phyloP scores from a whole-genome alignment of 2,113 vertebrate genomes.

The Xiphophorus maculatus region DNA sequence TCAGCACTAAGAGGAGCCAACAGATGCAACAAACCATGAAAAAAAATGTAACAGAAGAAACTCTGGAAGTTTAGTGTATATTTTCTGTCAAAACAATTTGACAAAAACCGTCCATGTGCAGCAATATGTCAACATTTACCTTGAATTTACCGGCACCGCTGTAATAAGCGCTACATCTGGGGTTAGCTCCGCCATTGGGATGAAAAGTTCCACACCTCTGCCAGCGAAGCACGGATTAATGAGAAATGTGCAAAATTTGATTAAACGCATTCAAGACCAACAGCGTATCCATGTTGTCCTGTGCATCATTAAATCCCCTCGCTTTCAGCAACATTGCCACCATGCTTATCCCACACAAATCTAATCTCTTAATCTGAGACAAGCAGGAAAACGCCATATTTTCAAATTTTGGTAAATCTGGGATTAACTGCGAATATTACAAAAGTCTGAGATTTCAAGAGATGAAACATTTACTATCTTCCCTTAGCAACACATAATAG shows the following conservation, averaged over 20 bases:
- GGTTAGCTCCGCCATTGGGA: conserved; percentile 52
- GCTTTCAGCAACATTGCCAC: conserved; percentile 26
- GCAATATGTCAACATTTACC: conserved; percentile 13
- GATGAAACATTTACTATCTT: background rate
- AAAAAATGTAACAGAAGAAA: background rate
- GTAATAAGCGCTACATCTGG: conserved; percentile 38
- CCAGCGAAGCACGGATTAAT: conserved; percentile 54
- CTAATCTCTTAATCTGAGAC: conserved; percentile 49
- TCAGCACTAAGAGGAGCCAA: conserved; percentile 9
- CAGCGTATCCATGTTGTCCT: background rate
- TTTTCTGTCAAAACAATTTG: background rate
- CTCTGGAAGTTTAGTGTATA: background rate
- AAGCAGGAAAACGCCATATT: background rate
- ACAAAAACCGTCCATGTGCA: background rate
- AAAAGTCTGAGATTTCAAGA: background rate
- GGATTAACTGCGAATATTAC: background rate
- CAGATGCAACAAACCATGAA: conserved; percentile 29
- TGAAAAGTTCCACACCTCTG: conserved; percentile 50
- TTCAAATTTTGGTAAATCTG: background rate
- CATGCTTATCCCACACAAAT: conserved; percentile 15
- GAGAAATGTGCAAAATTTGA: conserved; percentile 34
- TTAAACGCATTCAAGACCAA: conserved; percentile 29
- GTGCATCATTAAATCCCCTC: conserved; percentile 44
- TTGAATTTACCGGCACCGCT: background rate
- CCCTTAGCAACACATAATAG: background rate